Percentiles rank a stretch among this genome's conserved stretches.
phyloP scores from a whole-genome alignment of 2,888 invertebrate genomes.

The Eupithecia vulgata region DNA sequence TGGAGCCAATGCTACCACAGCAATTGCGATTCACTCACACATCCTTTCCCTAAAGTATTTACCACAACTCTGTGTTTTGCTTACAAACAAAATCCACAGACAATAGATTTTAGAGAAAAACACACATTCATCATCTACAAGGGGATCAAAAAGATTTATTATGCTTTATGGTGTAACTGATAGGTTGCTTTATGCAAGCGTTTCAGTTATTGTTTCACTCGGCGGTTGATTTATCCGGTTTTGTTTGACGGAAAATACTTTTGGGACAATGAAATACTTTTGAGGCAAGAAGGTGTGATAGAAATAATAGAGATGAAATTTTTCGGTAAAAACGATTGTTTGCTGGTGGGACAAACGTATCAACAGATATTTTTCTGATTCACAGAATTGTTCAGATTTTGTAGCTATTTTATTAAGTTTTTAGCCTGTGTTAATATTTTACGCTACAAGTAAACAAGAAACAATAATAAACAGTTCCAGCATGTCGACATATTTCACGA shows the following conservation, averaged over 20 bases:
- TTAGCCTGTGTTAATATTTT: too few species aligned
- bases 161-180: conserved; percentile 48
- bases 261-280: conserved; percentile 5
- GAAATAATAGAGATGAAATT: neutral
- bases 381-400: too few species aligned
- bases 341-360: too few species aligned
- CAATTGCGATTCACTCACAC: neutral
- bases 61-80: conserved; percentile 12
- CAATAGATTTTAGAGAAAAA: conserved; percentile 65
- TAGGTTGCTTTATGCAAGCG: conserved; percentile 41
- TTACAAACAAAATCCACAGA: conserved; percentile 33
- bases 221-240: conserved; percentile 40
- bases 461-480: too few species aligned
- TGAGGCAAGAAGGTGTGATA: neutral
- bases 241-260: neutral
- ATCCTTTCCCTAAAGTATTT: neutral
- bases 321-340: neutral
- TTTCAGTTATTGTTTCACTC: conserved; percentile 43
- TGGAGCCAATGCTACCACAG: neutral
- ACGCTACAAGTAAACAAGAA: too few species aligned
- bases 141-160: conserved; percentile 74
- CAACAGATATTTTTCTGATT: too few species aligned
- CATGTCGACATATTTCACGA: too few species aligned
- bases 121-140: conserved; percentile 73
- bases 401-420: too few species aligned